Base-by-base conservation (phyloP, 2,797 vertebrate species). In the Acanthurus tractus region DNA sequence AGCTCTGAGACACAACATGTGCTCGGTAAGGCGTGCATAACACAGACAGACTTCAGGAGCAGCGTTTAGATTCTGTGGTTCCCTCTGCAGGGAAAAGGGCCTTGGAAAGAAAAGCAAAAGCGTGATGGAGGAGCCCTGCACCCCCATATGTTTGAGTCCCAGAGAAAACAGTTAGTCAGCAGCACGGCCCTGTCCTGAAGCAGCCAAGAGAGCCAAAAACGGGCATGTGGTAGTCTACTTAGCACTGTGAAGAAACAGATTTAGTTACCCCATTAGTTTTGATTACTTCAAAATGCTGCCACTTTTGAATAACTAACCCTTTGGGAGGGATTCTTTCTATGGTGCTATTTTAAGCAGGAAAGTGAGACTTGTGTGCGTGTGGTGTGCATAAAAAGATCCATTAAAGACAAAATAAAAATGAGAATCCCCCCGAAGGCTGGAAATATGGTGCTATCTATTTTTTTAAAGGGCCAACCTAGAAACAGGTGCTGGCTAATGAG, bases 1-100 rank as follows among this genome's bases (percentile, higher is more conserved):
- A 74, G 87, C 86, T 72, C 80, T 9, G 88, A 92, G 93, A 94
- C 92, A 91, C 92, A 94, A 93, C 91, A 91, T 76, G 85, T 61
- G 89, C 85, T 88, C 79, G 79, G 45, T 74, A 83, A 84, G 83
- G 88, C 90, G 83, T 91, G 90, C 86, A 90, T 4, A 65, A 85
- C 78, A 65, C 88, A 88, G 86, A 65, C 88, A 88, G 86, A 91
- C 84, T 72, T 50, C 76, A 54, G 75, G 59, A 40, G 55, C 83
- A n/a, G 86, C 84, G 84, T 92, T 91, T 91, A 83, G 83, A 89
- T 79, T 89, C 82, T 89, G 88, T 76, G 87, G 87, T 90, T 92
- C 83, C 63, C 65, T 80, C 74, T 77, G 71, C 58, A 52, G 74
- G 85, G 86, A 85, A 88, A 89, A 83, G 76, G 73, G 76, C 69